Percentiles rank a stretch among this genome's conserved stretches.
These are phyloP conservation scores for Spodoptera littoralis DNA, from an alignment of 2,888 invertebrate species.

Conservation along the genomic window DNA sequence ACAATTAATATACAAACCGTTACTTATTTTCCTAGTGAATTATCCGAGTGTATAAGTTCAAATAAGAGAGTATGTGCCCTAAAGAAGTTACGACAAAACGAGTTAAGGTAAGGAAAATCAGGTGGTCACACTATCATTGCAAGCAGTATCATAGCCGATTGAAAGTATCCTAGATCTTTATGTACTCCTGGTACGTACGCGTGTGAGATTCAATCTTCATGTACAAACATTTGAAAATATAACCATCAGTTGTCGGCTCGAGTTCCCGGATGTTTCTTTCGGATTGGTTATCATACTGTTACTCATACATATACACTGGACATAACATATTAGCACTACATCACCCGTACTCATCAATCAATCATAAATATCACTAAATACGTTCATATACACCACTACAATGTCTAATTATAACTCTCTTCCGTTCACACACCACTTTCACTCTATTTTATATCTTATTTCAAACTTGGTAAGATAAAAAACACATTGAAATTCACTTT, in stretches of 20 bases:
- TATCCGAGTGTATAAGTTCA: neutral
- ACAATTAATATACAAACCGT: too few species aligned
- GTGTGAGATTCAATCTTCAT: too few species aligned
- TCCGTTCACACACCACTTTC: too few species aligned
- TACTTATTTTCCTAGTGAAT: constrained; percentile 3
- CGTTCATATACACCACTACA: neutral
- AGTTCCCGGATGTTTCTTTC: neutral
- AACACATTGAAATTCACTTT: too few species aligned
- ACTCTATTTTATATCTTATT: too few species aligned
- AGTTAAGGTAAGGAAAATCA: constrained; percentile 14
- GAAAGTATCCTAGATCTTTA: too few species aligned
- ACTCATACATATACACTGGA: constrained; percentile 19
- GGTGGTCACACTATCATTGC: constrained; percentile 5
- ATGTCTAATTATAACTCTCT: too few species aligned
- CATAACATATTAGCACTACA: constrained; percentile 20
- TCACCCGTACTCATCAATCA: neutral
- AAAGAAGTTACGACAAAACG: neutral
- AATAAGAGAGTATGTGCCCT: constrained; percentile 1
- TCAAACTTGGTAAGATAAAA: too few species aligned
- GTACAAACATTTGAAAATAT: neutral
- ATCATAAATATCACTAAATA: neutral
- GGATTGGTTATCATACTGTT: constrained; percentile 16
- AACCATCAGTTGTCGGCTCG: neutral
- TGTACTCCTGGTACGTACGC: too few species aligned
- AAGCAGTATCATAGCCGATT: neutral